phyloP scores from a whole-genome alignment of 1,140 invertebrate species.

The Brachionus rotundiformis region DNA sequence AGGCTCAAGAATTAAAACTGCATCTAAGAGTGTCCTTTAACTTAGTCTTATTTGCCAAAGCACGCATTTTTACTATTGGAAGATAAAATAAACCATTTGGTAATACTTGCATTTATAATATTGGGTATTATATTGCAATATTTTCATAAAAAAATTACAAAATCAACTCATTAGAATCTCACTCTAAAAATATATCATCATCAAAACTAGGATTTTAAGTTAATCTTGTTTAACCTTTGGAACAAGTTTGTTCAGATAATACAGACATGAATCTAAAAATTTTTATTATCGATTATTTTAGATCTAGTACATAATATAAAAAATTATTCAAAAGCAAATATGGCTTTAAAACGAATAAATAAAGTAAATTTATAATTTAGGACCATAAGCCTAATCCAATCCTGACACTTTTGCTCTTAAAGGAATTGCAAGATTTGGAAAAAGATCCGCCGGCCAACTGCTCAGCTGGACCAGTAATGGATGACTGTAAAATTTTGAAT shows the following conservation, averaged over 20 bases:
- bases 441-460: constrained; percentile 64
- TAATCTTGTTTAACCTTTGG: background rate
- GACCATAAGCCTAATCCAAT: constrained; percentile 1
- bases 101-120: background rate
- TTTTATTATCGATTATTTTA: constrained; percentile 3
- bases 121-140: constrained; percentile 13
- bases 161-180: background rate
- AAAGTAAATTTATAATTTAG: constrained; percentile 32
- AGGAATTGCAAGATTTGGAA: constrained; percentile 58
- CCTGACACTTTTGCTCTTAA: background rate
- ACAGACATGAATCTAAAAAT: background rate
- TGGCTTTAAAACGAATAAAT: constrained; percentile 52
- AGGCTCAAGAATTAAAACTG: background rate
- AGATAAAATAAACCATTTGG: background rate
- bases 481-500: constrained; percentile 58
- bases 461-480: constrained; percentile 64
- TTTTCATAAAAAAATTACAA: background rate
- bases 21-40: background rate
- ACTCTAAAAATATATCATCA: background rate
- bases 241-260: background rate
- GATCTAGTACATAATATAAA: background rate
- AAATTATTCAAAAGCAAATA: constrained; percentile 9
- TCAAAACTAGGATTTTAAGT: background rate
- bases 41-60: background rate
- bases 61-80: background rate